Conservation (phyloP, 2,113 vertebrate species). For the Podarcis cretensis region DNA sequence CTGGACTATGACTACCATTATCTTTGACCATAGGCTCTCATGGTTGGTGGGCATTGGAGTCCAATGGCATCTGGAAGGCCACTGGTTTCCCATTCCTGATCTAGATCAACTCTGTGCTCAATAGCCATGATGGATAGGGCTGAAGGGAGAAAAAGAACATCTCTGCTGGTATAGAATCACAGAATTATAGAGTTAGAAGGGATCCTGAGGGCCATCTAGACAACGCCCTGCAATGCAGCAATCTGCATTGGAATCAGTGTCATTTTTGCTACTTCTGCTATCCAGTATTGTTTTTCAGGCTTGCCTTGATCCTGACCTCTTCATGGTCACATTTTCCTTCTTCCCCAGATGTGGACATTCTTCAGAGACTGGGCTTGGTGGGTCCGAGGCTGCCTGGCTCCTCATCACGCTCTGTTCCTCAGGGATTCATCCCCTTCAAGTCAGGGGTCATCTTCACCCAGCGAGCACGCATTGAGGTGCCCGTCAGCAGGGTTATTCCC, state of each 20-base stretch:
- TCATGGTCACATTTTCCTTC: not conserved
- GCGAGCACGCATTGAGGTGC: constrained; percentile 83
- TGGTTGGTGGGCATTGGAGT: not conserved
- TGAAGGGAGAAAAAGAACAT: not conserved
- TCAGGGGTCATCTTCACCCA: constrained; percentile 93
- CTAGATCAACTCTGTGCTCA: no score
- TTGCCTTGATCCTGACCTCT: no score
- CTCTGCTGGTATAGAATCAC: no score
- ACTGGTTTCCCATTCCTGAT: no score
- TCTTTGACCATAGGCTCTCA: no score
- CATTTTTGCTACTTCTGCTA: not conserved
- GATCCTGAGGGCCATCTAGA: no score
- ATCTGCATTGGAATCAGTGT: not conserved
- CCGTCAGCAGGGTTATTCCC: constrained; percentile 81
- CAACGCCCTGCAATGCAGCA: no score
- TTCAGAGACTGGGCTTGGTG: constrained; percentile 89
- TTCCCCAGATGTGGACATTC: constrained; percentile 92
- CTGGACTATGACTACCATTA: no score
- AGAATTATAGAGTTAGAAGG: no score
- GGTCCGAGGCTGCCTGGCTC: constrained; percentile 74
- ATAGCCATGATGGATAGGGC: not conserved
- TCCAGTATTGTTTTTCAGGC: not conserved
- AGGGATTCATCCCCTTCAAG: constrained; percentile 90
- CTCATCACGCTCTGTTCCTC: constrained; percentile 71
- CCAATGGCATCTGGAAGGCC: not conserved